phyloP scores from a whole-genome alignment of 2,888 invertebrate genomes.

The Hyppa rectilinea region DNA sequence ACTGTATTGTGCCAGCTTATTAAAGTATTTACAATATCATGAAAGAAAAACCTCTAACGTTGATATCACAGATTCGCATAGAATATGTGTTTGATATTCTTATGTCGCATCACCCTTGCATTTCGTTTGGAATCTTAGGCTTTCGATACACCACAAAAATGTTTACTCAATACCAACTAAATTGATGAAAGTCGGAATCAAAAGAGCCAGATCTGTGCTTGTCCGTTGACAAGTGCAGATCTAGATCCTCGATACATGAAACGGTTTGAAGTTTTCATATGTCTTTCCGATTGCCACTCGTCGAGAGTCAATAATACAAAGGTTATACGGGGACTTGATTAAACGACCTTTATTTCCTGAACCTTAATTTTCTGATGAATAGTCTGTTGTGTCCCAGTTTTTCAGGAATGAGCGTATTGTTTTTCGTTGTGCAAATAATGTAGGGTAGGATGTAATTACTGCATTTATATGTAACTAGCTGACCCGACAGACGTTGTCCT shows the following conservation, averaged over 20 bases:
- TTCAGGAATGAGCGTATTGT: constrained; percentile 17
- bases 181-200: neutral
- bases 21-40: neutral
- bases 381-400: constrained; percentile 15
- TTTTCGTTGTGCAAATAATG: constrained; percentile 27
- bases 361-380: constrained; percentile 36
- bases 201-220: neutral
- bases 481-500: too few species aligned
- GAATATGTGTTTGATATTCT: constrained; percentile 8
- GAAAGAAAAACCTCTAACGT: neutral
- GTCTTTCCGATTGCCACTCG: constrained; percentile 36
- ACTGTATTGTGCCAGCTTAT: constrained; percentile 8
- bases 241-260: constrained; percentile 17
- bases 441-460: too few species aligned
- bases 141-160: constrained; percentile 1
- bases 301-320: constrained; percentile 2
- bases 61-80: constrained; percentile 21
- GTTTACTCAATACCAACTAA: neutral
- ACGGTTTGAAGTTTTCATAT: constrained; percentile 16
- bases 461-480: too few species aligned
- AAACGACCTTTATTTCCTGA: constrained; percentile 31
- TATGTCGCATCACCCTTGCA: neutral
- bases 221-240: too few species aligned
- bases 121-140: neutral
- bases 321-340: constrained; percentile 41